Evolutionary conservation across 2,113 vertebrate species (phyloP).

Genomic region (Corvus cornix): DNA sequence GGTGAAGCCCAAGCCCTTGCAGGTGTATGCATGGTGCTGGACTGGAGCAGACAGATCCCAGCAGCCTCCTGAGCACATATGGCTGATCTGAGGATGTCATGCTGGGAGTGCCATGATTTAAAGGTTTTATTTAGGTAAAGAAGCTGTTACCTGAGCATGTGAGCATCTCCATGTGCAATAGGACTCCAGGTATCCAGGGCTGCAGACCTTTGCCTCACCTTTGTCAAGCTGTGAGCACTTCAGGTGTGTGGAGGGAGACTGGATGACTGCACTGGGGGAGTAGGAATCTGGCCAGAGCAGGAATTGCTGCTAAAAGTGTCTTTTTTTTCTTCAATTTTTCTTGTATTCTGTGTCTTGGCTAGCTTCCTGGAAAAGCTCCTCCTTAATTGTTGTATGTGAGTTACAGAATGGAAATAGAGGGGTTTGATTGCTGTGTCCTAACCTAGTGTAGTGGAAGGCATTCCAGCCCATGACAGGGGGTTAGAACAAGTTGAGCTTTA

Average conservation of each 20-base stretch:
- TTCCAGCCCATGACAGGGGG: not conserved
- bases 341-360: not conserved
- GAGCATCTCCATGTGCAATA: not conserved
- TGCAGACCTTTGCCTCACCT: not conserved
- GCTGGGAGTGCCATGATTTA: not conserved
- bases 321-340: not conserved
- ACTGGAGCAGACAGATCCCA: not conserved
- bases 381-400: no score
- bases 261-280: not conserved
- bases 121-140: not conserved
- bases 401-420: not conserved
- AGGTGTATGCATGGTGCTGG: not conserved
- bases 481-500: not conserved
- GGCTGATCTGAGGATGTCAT: not conserved
- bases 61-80: not conserved
- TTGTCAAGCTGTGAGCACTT: not conserved
- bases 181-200: not conserved
- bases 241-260: not conserved
- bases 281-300: not conserved
- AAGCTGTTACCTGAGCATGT: not conserved
- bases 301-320: not conserved
- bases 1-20: not conserved
- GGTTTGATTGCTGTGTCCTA: not conserved
- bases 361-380: not conserved
- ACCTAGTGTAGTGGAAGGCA: not conserved